Evolutionary conservation across 1,140 invertebrate genomes (phyloP), one percentile per base, ranked within the genome.

Genomic region (Caenorhabditis tropicalis): DNA sequence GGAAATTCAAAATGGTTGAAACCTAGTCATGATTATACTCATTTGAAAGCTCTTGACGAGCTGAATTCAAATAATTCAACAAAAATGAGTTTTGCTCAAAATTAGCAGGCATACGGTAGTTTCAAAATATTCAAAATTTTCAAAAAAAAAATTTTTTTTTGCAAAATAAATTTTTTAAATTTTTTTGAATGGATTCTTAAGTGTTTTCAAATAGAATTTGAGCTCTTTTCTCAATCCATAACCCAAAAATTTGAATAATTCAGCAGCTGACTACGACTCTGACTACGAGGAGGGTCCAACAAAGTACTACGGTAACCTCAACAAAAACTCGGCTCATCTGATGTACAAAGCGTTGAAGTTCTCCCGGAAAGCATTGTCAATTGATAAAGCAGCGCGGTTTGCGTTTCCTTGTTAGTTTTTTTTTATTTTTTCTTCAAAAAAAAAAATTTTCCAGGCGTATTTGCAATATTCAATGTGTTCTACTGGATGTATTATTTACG

Each of bases 401-500:
- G 70, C 80, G 19, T 87, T 87, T 85, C 87, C 87, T 33, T 53
- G 84, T 85, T 24, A 82, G 70, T 19, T 33, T n/a, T 31, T 43
- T 43, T 39, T 56, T 36, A 6, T 9, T 21, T 51, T n/a, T 49
- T 49, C 51, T 81, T 81, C 3, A 31, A 29, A 79, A 70, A 65
- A 70, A 56, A 82, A 33, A 51, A 56, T 65, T 74, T 46, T 85
- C 29, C 43, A 85, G 84, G 87, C 24, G 80, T 51, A 10, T 88
- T 88, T 74, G 31, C 82, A 15, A 74, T 85, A 6, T 88, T 88
- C 87, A 88, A 87, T 56, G 43, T 81, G 0, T 60, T 88, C 31
- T 88, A 88, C 80, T 88, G 87, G 87, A 31, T 85, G 74, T 87
- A 82, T 80, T 87, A 85, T 39, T 82, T 87, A 24, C 79, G 84